Evolutionary conservation across 1,140 invertebrate genomes (phyloP), one percentile per base, ranked within the genome.

Genomic region (Archivesica marissinica): DNA sequence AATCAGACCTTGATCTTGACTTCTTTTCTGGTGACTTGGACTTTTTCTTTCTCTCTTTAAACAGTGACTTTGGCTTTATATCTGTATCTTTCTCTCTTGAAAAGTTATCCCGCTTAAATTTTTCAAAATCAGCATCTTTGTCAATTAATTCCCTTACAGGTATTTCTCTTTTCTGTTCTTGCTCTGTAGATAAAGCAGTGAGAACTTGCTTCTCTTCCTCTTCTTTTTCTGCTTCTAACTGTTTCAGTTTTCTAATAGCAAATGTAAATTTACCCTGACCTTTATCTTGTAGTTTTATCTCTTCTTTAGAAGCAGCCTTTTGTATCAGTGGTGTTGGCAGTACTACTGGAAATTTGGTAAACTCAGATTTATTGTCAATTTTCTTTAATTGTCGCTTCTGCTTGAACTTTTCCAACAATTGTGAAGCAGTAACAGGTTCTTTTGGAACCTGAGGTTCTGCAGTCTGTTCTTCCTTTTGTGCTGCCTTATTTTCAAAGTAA

Each of bases 331-430:
- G n/a, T 0, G 28, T 11, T 20, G 44, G 61, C 1, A 41, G 23
- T 23, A 38, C 61, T 13, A 77, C 61, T 23, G 80, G 52, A 56
- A 61, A 74, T 47, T 83, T 75, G 0, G 68, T 41, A 2, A 74
- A 44, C n/a, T 77, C 75, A 35, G 61, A 25, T 13, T 52, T 70
- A 41, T 56, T 50, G 25, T 85, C 74, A 41, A 20, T 44, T 15
- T 41, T 56, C 20, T 85, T 76, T 3, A 72, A 20, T 54, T 84
- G 70, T 30, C 54, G 52, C 30, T 75, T 85, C 30, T 68, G 74
- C 28, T 85, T 85, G 39, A 85, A 85, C 44, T 85, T 85, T 70
- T 85, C 82, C 28, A 85, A 35, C 30, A 85, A 47, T n/a, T 85
- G 82, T 15, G 82, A 75, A 41, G 82, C 74, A 30, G 76, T 85